Evolutionary conservation across 1,140 invertebrate species (phyloP).

Genomic region (Pomacea maculata): DNA sequence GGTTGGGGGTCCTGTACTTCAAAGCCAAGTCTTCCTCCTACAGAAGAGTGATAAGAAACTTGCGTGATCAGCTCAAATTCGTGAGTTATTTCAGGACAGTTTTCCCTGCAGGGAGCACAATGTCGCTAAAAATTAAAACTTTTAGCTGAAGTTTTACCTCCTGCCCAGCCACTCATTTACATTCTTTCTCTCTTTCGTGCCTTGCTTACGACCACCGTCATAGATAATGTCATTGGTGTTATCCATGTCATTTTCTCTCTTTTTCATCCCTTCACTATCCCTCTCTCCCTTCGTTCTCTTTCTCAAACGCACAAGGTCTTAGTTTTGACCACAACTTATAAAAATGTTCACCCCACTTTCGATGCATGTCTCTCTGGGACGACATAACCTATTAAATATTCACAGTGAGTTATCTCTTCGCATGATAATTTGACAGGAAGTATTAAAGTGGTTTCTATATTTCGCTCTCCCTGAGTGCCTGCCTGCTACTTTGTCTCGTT

Average conservation of each 20-base stretch:
- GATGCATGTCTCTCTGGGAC: neutral
- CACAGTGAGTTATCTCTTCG: neutral
- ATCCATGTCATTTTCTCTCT: neutral
- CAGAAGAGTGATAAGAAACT: constrained; percentile 4
- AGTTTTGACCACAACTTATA: too few relatives aligned
- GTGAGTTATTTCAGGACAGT: neutral
- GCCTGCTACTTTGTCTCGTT: too few relatives aligned
- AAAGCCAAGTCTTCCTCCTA: constrained; percentile 15
- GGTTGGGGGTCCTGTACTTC: constrained; percentile 9
- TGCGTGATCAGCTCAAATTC: constrained; percentile 15
- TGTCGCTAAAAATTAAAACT: neutral
- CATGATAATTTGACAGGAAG: neutral
- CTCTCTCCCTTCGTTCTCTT: neutral
- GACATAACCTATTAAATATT: neutral
- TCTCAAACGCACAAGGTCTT: neutral
- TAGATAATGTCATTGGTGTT: neutral
- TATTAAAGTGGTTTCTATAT: too few relatives aligned
- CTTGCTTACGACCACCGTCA: neutral
- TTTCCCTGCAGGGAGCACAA: too few relatives aligned
- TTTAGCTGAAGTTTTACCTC: neutral
- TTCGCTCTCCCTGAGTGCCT: too few relatives aligned
- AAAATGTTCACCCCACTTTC: neutral
- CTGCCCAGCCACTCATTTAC: neutral
- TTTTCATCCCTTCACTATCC: neutral
- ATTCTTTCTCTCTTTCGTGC: neutral